Evolutionary conservation across 2,113 vertebrate genomes (phyloP).

Genomic region (Lathamus discolor): DNA sequence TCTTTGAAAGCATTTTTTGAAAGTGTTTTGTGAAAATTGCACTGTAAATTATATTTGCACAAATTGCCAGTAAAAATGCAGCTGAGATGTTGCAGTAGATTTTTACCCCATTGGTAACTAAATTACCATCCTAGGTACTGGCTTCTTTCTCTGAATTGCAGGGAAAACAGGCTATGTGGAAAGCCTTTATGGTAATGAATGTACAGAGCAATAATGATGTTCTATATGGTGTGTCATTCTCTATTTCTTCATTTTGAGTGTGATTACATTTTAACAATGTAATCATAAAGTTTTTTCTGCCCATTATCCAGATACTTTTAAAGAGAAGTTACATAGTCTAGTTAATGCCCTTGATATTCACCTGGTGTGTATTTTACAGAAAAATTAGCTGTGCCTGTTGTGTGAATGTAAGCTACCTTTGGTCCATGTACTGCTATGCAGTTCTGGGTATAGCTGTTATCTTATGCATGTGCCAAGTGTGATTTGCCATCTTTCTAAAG

Average conservation of each 20-base stretch:
- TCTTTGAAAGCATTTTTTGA: not conserved
- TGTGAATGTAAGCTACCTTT: not conserved
- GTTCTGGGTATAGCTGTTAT: not conserved
- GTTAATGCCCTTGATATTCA: not conserved
- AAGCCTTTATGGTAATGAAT: not conserved
- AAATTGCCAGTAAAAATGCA: not conserved
- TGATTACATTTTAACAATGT: conserved; percentile 8
- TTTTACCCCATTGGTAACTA: not conserved
- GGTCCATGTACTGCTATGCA: not conserved
- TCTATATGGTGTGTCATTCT: not conserved
- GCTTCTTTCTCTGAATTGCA: not conserved
- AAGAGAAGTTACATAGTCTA: not conserved
- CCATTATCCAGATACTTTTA: not conserved
- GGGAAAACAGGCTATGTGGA: not conserved
- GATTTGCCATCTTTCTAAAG: not conserved
- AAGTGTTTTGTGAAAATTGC: not conserved
- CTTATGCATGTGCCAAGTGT: conserved; percentile 26
- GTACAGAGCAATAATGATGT: not conserved
- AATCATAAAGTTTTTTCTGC: not conserved
- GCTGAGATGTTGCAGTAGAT: not conserved
- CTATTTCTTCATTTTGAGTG: conserved; percentile 58
- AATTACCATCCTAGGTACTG: not conserved
- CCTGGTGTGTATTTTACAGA: not conserved
- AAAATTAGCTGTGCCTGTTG: not conserved
- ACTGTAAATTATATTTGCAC: not conserved